Evolutionary conservation across 2,113 vertebrate species (phyloP).

Genomic region (Cololabis saira): DNA sequence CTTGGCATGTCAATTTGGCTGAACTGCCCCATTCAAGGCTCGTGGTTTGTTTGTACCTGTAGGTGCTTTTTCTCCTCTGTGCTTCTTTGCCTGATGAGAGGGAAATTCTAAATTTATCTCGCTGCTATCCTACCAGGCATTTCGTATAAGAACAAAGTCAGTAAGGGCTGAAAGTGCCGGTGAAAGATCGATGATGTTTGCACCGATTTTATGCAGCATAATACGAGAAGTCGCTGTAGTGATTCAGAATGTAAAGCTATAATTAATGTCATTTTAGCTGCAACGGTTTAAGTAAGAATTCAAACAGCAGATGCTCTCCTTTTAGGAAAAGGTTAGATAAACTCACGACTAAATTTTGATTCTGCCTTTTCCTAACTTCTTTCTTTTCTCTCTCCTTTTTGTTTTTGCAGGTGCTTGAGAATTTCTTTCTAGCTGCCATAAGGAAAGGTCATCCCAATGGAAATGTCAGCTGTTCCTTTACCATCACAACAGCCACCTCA

Average conservation of each 20-base stretch:
- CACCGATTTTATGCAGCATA: conserved; percentile 27
- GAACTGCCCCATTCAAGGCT: conserved; percentile 49
- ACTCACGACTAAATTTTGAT: conserved; percentile 9
- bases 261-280: conserved; percentile 34
- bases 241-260: conserved; percentile 2
- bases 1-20: conserved; percentile 58
- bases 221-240: conserved; percentile 13
- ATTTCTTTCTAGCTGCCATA: not conserved
- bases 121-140: conserved; percentile 17
- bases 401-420: conserved; percentile 24
- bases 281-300: conserved; percentile 21
- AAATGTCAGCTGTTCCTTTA: conserved; percentile 5
- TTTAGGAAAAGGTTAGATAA: conserved; percentile 16
- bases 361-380: not conserved
- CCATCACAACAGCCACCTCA: not conserved
- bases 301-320: not conserved
- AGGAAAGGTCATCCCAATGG: conserved; percentile 6
- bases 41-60: conserved; percentile 37
- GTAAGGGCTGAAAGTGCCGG: conserved; percentile 32
- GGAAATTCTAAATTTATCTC: conserved; percentile 22
- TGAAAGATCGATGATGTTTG: conserved; percentile 27
- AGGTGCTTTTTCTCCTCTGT: conserved; percentile 40
- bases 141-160: conserved; percentile 42
- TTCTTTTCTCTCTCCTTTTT: conserved; percentile 32
- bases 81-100: conserved; percentile 10